Evolutionary conservation across 2,797 vertebrate species (phyloP), one percentile per base, ranked within the genome.

Genomic region (Darevskia mixta): DNA sequence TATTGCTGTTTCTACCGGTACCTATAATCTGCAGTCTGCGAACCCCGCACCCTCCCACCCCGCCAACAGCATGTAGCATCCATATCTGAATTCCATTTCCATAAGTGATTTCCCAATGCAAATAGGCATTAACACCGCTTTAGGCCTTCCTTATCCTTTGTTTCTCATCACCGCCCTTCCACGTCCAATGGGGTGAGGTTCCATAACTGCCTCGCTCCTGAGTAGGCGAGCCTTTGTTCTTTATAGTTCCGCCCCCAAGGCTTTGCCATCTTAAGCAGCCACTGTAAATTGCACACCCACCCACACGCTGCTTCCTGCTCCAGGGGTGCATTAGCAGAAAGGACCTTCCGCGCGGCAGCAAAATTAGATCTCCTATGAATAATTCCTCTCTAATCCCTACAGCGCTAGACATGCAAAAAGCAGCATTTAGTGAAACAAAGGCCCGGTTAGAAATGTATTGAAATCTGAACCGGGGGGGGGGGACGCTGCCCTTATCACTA

Each of bases 261-360:
- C 90, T 83, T 91, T 75, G 87, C 27, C 92, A 89, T 90, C 90
- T 92, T 83, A 92, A 91, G 88, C 85, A 91, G 79, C 86, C 93
- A 91, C 94, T 92, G 92, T 86, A 86, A 86, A n/a, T 91, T 87
- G 77, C 86, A 77, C 83, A 76, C 86, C 87, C 72, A 32, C 86
- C 87, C 72, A 32, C 93, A 87, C 89, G 0, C 89, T 82, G 79
- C 88, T 90, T 88, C 93, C 93, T 92, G 90, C 83, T 87, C 4
- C 82, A 90, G 77, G 82, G 87, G 20, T 0, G 3, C 41, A 90
- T 88, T 89, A 66, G 49, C 90, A 92, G 86, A 94, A 90, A 92
- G 86, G 72, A 32, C 83, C 75, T 88, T 41, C 66, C 66, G 2
- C 69, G 2, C 27, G 78, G 91, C 90, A 87, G 45, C 5, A 49